Percentiles rank a stretch among this genome's conserved stretches.
Evolutionary conservation across 2,113 vertebrate genomes (phyloP).

Genomic region (Hassar affinis): DNA sequence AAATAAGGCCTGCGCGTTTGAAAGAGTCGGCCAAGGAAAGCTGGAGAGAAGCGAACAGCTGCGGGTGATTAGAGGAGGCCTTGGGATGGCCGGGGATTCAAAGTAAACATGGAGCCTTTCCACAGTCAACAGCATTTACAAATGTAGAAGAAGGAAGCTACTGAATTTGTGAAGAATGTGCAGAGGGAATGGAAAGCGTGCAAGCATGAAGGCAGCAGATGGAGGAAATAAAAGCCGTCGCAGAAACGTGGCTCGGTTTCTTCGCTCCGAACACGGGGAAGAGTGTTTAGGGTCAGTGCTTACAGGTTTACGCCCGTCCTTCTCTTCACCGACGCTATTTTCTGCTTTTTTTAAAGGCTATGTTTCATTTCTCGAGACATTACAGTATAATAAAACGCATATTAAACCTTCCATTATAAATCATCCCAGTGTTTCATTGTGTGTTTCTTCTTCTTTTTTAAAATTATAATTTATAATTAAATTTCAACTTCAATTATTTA

Average conservation of each 20-base stretch:
- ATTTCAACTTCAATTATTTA: too few species aligned
- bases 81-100: slow-evolving; percentile 85
- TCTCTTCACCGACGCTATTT: slow-evolving; percentile 47
- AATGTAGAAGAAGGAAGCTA: slow-evolving; percentile 97
- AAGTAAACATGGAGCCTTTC: slow-evolving; percentile 97
- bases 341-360: slow-evolving; percentile 8
- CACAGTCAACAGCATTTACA: slow-evolving; percentile 97
- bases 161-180: slow-evolving; percentile 97
- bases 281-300: slow-evolving; percentile 68
- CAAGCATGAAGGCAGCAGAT: slow-evolving; percentile 85
- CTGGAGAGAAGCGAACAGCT: slow-evolving; percentile 85
- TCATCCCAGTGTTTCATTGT: background rate
- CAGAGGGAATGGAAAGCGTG: slow-evolving; percentile 83
- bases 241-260: slow-evolving; percentile 65
- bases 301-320: slow-evolving; percentile 61
- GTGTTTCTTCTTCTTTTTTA: too few species aligned
- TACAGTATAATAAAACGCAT: background rate
- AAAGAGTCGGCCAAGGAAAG: slow-evolving; percentile 84
- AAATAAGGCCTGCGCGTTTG: slow-evolving; percentile 82
- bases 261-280: slow-evolving; percentile 59
- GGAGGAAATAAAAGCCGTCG: slow-evolving; percentile 89
- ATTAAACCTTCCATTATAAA: background rate
- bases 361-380: background rate
- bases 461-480: too few species aligned
- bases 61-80: slow-evolving; percentile 87